Conservation (phyloP, 1,140 invertebrate species). For the Drosophila ironensis region DNA sequence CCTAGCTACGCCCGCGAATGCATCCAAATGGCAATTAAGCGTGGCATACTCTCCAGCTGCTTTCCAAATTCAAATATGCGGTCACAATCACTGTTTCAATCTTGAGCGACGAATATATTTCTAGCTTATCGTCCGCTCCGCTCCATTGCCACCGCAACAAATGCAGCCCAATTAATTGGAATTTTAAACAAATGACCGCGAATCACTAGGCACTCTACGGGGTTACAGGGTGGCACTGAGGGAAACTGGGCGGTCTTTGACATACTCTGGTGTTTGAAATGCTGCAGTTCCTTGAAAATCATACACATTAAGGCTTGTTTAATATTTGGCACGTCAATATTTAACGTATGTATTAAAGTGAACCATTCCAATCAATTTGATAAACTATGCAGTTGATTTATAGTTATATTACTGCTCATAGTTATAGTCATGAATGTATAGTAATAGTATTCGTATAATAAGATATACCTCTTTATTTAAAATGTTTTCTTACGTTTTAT, state of each 20-base stretch:
- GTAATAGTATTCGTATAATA: too few species aligned
- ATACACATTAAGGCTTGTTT: too few species aligned
- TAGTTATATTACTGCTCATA: too few species aligned
- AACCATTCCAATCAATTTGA: too few species aligned
- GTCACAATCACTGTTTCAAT: conserved; percentile 24
- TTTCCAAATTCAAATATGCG: background rate
- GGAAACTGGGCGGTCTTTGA: background rate
- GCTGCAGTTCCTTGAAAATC: too few species aligned
- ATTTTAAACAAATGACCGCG: conserved; percentile 52
- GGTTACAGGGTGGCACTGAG: background rate
- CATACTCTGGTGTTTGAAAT: too few species aligned
- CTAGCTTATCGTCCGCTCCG: conserved; percentile 24
- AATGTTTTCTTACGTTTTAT: too few species aligned
- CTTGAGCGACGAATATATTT: conserved; percentile 35
- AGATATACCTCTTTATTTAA: too few species aligned
- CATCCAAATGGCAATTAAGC: conserved; percentile 21
- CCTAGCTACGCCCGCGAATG: background rate
- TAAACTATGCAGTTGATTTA: too few species aligned
- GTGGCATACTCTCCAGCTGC: conserved; percentile 28
- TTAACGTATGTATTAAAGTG: too few species aligned
- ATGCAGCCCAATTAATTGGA: conserved; percentile 47
- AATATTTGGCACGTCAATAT: too few species aligned
- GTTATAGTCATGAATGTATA: too few species aligned
- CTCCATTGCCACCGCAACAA: conserved; percentile 23
- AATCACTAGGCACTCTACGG: conserved; percentile 16